Conservation (phyloP, 1,140 invertebrate species). For the Ceratosolen solmsi region DNA sequence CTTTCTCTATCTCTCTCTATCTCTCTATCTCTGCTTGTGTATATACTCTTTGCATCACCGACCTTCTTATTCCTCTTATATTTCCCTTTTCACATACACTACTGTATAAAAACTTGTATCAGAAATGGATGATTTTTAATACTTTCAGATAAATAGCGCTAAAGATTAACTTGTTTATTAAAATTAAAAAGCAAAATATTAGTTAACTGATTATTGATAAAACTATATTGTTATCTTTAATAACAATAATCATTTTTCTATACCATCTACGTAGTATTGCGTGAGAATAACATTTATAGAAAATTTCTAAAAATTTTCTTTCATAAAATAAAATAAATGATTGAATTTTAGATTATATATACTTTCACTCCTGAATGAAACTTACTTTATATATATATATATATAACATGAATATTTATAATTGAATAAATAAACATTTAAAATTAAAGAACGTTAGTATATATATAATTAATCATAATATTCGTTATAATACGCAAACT, state of each 20-base stretch:
- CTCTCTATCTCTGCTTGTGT: neutral
- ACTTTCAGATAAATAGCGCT: neutral
- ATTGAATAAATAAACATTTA: neutral
- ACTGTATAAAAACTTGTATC: neutral
- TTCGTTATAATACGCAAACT: no score
- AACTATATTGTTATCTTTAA: neutral
- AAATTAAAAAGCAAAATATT: slow-evolving; percentile 9
- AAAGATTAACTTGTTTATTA: neutral
- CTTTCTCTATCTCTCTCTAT: neutral
- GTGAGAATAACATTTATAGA: neutral
- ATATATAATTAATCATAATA: no score
- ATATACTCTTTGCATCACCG: neutral
- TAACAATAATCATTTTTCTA: neutral
- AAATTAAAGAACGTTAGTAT: no score
- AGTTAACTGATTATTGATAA: slow-evolving; percentile 23
- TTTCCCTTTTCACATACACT: neutral
- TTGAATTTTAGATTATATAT: no score
- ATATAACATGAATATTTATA: no score
- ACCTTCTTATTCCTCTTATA: slow-evolving; percentile 5
- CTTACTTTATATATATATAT: neutral
- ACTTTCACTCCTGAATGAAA: no score
- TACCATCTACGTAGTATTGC: neutral
- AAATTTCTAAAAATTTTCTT: no score
- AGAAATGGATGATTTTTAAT: neutral
- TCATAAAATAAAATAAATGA: no score